phyloP scores from a whole-genome alignment of 2,888 invertebrate species.

The Serripes groenlandicus region DNA sequence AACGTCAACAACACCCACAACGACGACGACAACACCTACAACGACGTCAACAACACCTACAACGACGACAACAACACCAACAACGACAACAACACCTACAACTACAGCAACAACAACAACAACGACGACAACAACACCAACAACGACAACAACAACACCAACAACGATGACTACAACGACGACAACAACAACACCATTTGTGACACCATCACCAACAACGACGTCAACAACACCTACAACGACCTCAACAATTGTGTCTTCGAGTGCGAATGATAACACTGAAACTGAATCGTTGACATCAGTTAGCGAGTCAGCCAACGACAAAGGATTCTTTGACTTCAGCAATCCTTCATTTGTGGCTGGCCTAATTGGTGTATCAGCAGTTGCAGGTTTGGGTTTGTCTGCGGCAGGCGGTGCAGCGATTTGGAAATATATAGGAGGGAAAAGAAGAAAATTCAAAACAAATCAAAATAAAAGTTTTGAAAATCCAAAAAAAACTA shows the following conservation, averaged over 20 bases:
- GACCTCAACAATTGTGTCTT: not conserved
- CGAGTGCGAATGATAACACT: not conserved
- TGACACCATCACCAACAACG: too few species aligned
- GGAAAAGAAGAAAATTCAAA: not conserved
- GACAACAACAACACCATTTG: not conserved
- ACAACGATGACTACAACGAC: not conserved
- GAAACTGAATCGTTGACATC: not conserved
- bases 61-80: not conserved
- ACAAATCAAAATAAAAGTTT: not conserved
- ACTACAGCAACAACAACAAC: too few species aligned
- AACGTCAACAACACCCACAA: too few species aligned
- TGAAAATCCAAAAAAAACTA: not conserved
- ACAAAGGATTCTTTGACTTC: not conserved
- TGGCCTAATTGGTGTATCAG: not conserved
- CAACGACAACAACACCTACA: not conserved
- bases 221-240: not conserved
- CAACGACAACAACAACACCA: not conserved
- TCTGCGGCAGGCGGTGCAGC: not conserved
- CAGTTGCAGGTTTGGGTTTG: not conserved
- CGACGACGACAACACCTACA: not conserved
- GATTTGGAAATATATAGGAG: not conserved
- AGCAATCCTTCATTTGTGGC: not conserved
- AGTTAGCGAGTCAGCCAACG: too few species aligned
- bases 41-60: not conserved
- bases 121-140: not conserved